Evolutionary conservation across 2,888 invertebrate genomes (phyloP).

Genomic region (Cosmia pyralina): DNA sequence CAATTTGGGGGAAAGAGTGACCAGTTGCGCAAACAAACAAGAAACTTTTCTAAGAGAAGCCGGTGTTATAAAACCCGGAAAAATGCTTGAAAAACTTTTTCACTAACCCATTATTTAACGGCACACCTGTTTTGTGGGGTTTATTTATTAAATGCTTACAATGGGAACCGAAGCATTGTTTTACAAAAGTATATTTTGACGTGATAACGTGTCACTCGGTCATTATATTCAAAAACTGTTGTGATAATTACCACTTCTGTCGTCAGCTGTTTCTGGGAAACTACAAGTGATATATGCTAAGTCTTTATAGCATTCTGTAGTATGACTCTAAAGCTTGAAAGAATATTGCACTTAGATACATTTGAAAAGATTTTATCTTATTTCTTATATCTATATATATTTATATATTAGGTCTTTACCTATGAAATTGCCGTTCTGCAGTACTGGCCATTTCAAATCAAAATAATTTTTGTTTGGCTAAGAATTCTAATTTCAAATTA

Average conservation of each 20-base stretch:
- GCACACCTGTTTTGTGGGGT: constrained; percentile 29
- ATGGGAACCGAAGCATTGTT: neutral
- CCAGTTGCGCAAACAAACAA: constrained; percentile 24
- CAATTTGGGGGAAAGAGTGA: constrained; percentile 10
- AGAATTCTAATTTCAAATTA: too few relatives aligned
- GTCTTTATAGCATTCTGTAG: neutral
- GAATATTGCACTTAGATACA: too few relatives aligned
- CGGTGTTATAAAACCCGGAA: constrained; percentile 8
- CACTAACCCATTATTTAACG: constrained; percentile 15
- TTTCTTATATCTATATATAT: too few relatives aligned
- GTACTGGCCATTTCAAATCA: too few relatives aligned
- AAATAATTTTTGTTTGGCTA: too few relatives aligned
- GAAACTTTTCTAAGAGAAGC: constrained; percentile 2
- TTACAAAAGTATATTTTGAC: neutral
- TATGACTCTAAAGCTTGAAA: too few relatives aligned
- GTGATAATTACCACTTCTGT: neutral
- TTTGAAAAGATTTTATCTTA: too few relatives aligned
- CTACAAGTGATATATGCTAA: too few relatives aligned
- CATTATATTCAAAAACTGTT: neutral
- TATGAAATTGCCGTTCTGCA: too few relatives aligned
- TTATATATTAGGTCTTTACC: too few relatives aligned
- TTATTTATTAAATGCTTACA: neutral
- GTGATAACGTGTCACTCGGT: neutral
- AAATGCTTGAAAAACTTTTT: constrained; percentile 10
- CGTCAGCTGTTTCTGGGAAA: neutral